A percentile compares a stretch with the other conserved stretches of the same genome.
Evolutionary conservation across 2,797 vertebrate genomes (phyloP).

Genomic region (Thamnophis elegans): DNA sequence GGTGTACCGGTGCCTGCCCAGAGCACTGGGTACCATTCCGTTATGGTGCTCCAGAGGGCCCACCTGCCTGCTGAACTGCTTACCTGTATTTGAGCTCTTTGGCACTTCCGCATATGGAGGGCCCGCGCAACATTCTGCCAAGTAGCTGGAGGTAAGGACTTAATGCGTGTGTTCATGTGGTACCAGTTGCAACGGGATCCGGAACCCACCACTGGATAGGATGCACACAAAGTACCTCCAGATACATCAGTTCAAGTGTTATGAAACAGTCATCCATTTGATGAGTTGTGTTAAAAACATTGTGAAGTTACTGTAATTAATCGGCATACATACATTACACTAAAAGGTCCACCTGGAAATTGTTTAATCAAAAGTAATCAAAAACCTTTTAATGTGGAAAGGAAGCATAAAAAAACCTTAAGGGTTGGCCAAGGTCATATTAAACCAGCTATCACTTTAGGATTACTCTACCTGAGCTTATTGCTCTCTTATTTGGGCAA

Average conservation of each 20-base stretch:
- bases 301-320: not conserved
- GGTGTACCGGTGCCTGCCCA: no score
- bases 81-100: no score
- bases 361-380: not conserved
- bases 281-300: not conserved
- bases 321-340: not conserved
- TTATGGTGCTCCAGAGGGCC: no score
- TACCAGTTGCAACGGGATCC: no score
- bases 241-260: not conserved
- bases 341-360: not conserved
- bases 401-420: not conserved
- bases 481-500: not conserved
- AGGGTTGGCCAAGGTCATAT: not conserved
- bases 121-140: no score
- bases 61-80: no score
- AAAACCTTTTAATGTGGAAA: conserved; percentile 3
- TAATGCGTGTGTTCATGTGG: no score
- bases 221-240: not conserved
- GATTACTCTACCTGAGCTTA: not conserved
- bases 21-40: no score
- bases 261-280: not conserved
- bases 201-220: no score
- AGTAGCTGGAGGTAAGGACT: no score
- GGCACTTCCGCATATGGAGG: no score
- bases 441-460: not conserved